Evolutionary conservation across 2,888 invertebrate species (phyloP), one percentile per base, ranked within the genome.

Genomic region (Sinhomidia bicolor): DNA sequence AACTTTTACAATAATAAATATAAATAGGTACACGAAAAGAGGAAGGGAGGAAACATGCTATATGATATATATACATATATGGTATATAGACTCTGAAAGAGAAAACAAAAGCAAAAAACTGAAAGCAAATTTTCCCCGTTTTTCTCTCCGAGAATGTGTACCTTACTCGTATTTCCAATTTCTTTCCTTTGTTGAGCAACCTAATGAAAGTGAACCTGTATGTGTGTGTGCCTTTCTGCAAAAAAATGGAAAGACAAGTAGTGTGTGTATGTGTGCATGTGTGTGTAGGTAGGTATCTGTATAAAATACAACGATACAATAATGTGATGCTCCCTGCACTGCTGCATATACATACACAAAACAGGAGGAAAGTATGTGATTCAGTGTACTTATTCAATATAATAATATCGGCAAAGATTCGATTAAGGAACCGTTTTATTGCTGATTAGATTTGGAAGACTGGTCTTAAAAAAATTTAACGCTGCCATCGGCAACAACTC

Each of bases 401-500:
- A 82, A 82, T 68, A 82, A 65, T 82, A 41, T 82, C 32, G n/a
- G 23, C 1, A 65, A 85, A 85, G 87, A 60, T 86, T 89, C 89
- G 86, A 85, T 92, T 92, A 90, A 90, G 91, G 89, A 84, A 76
- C 76, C 81, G 78, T 91, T 92, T 92, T 92, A 92, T 91, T 92
- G 92, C 92, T 92, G 92, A 92, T 92, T 92, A 92, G 92, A 92
- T 92, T 91, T 91, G 87, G 88, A 86, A 89, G 90, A 91, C 89
- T 82, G 88, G 89, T 90, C 89, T 90, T 92, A 91, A 90, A 91
- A 60, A 91, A 91, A 90, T 92, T 90, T 91, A 91, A 90, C 89
- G 90, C 91, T 91, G 85, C 90, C 90, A 85, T 89, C 83, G 89
- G 88, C 90, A 90, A 90, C 85, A 89, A 74, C 78, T 86, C 74